Conservation (phyloP, 1,140 invertebrate genomes). For the Lucilia sericata region DNA sequence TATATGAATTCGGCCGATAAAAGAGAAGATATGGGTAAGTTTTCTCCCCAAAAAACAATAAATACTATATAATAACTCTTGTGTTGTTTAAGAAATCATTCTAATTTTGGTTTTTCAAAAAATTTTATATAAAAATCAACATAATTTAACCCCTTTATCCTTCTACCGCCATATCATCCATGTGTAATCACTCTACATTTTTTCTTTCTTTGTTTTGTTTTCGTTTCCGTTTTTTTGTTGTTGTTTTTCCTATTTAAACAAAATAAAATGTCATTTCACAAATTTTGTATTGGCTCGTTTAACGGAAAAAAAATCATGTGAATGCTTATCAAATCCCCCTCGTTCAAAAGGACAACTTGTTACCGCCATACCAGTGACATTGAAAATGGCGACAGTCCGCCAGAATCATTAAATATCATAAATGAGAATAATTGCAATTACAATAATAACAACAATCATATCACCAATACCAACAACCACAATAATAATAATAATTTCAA, state of each 20-base stretch:
- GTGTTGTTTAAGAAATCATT: no score
- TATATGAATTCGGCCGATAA: conserved; percentile 58
- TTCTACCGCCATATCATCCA: not conserved
- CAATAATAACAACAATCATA: conserved; percentile 49
- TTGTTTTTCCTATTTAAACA: not conserved
- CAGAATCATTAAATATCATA: conserved; percentile 56
- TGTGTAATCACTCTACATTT: conserved; percentile 11
- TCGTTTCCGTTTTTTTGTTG: not conserved
- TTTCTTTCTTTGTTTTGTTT: not conserved
- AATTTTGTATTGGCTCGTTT: not conserved
- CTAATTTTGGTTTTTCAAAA: no score
- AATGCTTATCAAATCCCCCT: not conserved
- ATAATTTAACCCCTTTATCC: not conserved
- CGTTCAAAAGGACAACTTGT: conserved; percentile 61
- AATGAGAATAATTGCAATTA: conserved; percentile 48
- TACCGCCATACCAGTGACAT: conserved; percentile 64
- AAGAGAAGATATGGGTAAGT: conserved; percentile 69
- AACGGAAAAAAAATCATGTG: not conserved
- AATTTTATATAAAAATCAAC: not conserved
- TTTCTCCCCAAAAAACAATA: no score
- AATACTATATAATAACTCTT: no score
- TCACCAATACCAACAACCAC: conserved; percentile 46
- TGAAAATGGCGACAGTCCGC: conserved; percentile 64
- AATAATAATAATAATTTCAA: conserved; percentile 30
- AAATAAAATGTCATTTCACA: not conserved